Evolutionary conservation across 1,140 invertebrate species (phyloP).

Genomic region (Euglossa dilemma): DNA sequence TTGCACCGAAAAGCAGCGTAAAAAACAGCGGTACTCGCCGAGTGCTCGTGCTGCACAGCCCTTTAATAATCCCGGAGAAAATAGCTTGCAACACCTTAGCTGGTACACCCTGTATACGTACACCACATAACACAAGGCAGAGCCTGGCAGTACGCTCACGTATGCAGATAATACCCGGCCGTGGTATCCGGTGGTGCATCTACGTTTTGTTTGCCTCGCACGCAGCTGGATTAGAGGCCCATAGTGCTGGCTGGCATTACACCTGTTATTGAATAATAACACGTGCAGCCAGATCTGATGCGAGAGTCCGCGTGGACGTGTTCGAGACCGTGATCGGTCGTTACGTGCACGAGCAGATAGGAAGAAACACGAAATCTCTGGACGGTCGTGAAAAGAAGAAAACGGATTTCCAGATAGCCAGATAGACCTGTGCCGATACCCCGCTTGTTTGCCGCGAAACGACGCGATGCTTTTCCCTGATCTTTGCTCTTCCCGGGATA

Average conservation of each 20-base stretch:
- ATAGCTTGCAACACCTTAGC: too few species aligned
- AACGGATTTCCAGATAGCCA: background rate
- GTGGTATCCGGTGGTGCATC: conserved; percentile 55
- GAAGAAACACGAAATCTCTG: conserved; percentile 17
- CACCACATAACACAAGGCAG: background rate
- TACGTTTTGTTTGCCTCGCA: conserved; percentile 63
- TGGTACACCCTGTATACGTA: background rate
- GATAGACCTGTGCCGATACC: background rate
- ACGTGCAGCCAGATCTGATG: conserved; percentile 42
- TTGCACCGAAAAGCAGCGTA: too few species aligned
- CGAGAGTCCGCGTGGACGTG: background rate
- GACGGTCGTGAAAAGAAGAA: conserved; percentile 15
- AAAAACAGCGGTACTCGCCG: too few species aligned
- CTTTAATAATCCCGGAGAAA: too few species aligned
- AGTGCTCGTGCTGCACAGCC: too few species aligned
- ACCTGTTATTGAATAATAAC: conserved; percentile 72
- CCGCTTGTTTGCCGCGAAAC: background rate
- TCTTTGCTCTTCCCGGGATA: conserved; percentile 2
- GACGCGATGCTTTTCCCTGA: conserved; percentile 3
- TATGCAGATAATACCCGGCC: conserved; percentile 48
- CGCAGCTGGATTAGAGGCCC: conserved; percentile 60
- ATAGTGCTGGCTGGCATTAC: conserved; percentile 41
- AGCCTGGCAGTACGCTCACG: conserved; percentile 12
- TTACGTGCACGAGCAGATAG: conserved; percentile 28
- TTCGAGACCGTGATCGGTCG: background rate